Percentiles rank a stretch among this genome's conserved stretches.
These are phyloP conservation scores for Venustaconcha ellipsiformis DNA, from an alignment of 1,140 invertebrate genomes.

Conservation along the genomic window DNA sequence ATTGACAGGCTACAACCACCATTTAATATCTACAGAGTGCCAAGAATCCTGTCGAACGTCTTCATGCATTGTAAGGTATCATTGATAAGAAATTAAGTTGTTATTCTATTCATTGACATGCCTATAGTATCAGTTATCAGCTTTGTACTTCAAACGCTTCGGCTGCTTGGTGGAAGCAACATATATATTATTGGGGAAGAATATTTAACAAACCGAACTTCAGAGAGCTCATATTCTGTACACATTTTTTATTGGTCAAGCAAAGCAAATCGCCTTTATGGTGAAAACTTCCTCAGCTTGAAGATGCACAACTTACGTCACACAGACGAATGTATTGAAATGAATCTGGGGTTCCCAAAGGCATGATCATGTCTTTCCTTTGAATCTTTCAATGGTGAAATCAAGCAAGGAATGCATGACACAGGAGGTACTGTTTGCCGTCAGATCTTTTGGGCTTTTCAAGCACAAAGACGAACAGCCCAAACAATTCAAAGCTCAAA, in stretches of 20 bases:
- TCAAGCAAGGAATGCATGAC: background rate
- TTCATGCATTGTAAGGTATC: conserved; percentile 31
- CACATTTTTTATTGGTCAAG: background rate
- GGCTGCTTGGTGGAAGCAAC: conserved; percentile 3
- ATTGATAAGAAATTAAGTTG: conserved; percentile 20
- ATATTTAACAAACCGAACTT: background rate
- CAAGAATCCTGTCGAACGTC: conserved; percentile 13
- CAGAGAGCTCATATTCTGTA: background rate
- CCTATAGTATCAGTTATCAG: too few relatives aligned
- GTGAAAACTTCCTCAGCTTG: background rate
- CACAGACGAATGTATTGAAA: background rate
- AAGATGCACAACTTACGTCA: conserved; percentile 18
- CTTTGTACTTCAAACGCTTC: too few relatives aligned
- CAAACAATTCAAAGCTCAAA: background rate
- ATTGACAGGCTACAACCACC: conserved; percentile 23
- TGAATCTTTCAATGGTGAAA: background rate
- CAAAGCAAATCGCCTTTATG: conserved; percentile 3
- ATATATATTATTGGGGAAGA: conserved; percentile 17
- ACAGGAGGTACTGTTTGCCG: too few relatives aligned
- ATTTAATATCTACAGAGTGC: conserved; percentile 15
- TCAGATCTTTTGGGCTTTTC: conserved; percentile 1
- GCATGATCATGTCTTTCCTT: conserved; percentile 3
- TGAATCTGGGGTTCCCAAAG: conserved; percentile 9
- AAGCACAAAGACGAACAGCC: conserved; percentile 1
- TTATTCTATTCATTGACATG: conserved; percentile 24